Evolutionary conservation across 2,888 invertebrate genomes (phyloP), one percentile per base, ranked within the genome.

Genomic region (Diploptera punctata): DNA sequence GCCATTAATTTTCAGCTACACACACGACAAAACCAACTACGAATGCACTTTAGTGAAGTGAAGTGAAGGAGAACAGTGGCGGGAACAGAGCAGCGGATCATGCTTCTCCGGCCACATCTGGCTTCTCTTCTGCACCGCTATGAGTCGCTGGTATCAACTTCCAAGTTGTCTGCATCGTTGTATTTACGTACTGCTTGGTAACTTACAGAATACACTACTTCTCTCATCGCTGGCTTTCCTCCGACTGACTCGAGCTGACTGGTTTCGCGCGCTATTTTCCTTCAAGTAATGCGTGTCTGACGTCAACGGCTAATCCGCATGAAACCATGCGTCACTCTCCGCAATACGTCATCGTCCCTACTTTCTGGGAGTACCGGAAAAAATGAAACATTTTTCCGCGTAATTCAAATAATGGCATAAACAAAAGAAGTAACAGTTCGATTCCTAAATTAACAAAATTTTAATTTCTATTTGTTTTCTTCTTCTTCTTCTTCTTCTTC

Each of bases 1-100:
- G 71, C 73, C 75, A 75, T 76, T n/a, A 44, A 29, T 67, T 60
- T n/a, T n/a, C 44, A 24, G 47, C 47, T n/a, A 29, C 67, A 10
- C 5, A 57, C 57, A 29, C 57, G n/a, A 16, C n/a, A 31, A 57
- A 21, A n/a, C n/a, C n/a, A n/a, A n/a, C n/a, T n/a, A n/a, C n/a
- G 16, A 31, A 16, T 57, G 29, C 57, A 31, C 29, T 31, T 16
- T 16, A 13, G 29, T 57, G 57, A 26, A 57, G 31, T 29, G 29
- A 5, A 5, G 26, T 67, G 7, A 52, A 24, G 33, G 61, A 57
- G 67, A n/a, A 65, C 9, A 75, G 52, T 38, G 61, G 52, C 52
- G 52, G 52, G 52, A 52, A 38, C 61, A 7, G 21, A 18, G 33
- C 26, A 21, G 52, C 31, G 57, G 29, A 24, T 26, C 57, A 57